phyloP scores from a whole-genome alignment of 2,888 invertebrate species.

The Stenolophus ochropezus region DNA sequence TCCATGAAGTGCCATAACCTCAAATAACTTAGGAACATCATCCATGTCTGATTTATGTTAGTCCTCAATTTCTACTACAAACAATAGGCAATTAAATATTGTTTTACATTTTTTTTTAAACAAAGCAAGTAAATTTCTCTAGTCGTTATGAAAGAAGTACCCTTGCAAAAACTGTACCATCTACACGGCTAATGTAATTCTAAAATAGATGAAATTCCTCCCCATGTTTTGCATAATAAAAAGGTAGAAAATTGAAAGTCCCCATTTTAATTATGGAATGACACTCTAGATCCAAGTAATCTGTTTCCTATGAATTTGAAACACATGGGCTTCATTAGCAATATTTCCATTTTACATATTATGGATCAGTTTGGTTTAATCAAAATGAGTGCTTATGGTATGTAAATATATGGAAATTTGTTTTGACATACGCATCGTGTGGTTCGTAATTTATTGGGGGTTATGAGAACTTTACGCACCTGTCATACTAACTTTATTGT shows the following conservation, averaged over 20 bases:
- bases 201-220: too few relatives aligned
- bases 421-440: conserved; percentile 43
- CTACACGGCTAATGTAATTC: too few relatives aligned
- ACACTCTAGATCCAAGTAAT: background rate
- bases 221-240: background rate
- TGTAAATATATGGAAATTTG: conserved; percentile 57
- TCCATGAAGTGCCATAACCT: too few relatives aligned
- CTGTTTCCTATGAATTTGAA: conserved; percentile 26
- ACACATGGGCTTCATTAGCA: conserved; percentile 49
- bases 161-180: too few relatives aligned
- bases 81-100: too few relatives aligned
- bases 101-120: too few relatives aligned
- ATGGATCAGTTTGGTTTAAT: conserved; percentile 49
- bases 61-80: too few relatives aligned
- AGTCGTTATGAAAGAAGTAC: too few relatives aligned
- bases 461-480: conserved; percentile 56
- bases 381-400: conserved; percentile 58
- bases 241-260: background rate
- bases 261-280: conserved; percentile 14
- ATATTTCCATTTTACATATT: conserved; percentile 56
- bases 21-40: too few relatives aligned
- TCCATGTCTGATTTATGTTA: too few relatives aligned
- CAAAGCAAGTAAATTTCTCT: too few relatives aligned
- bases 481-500: conserved; percentile 52
- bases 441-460: conserved; percentile 17